Evolutionary conservation across 2,888 invertebrate species (phyloP), one percentile per base, ranked within the genome.

Genomic region (Aphodius granarius): DNA sequence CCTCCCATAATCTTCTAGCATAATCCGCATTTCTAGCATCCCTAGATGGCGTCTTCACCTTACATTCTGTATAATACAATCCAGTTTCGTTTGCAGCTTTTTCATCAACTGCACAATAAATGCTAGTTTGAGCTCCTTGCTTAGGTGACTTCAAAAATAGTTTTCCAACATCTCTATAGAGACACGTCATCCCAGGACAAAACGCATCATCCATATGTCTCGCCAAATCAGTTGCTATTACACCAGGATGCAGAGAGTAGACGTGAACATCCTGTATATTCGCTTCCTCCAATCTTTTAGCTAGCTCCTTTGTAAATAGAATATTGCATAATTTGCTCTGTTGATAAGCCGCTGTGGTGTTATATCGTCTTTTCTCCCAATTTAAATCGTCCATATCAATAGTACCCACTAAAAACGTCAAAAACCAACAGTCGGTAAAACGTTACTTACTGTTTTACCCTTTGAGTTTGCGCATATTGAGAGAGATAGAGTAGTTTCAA

Each of bases 311-410:
- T 0, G 93, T 90, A 82, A 95, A 95, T 66, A 96, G 84, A 65
- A 95, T 85, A 83, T 95, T 95, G 0, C 95, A 94, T 73, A 94
- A 85, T 89, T 96, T 95, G 84, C 95, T 95, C 84, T 93, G 93
- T 22, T 88, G 87, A 83, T 96, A 96, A 0, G 94, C 94, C 73
- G 89, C 89, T 5, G 89, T 83, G 3, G 92, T 87, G 79, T 88
- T 90, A 81, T 96, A 96, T 0, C 88, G 85, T 74, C 89, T 88
- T 80, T 87, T 89, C 80, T 94, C 92, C 80, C 90, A 92, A 86
- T 95, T 94, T 71, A 94, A 85, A 85, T 95, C 94, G 9, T 92
- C 90, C 63, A 93, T 91, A 81, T 92, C 87, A 16, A 94, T 90
- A 62, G 85, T 83, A 9, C 88, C 88, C 84, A 83, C 65, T 22